phyloP scores from a whole-genome alignment of 2,888 invertebrate genomes.

The Heliconius hortense region DNA sequence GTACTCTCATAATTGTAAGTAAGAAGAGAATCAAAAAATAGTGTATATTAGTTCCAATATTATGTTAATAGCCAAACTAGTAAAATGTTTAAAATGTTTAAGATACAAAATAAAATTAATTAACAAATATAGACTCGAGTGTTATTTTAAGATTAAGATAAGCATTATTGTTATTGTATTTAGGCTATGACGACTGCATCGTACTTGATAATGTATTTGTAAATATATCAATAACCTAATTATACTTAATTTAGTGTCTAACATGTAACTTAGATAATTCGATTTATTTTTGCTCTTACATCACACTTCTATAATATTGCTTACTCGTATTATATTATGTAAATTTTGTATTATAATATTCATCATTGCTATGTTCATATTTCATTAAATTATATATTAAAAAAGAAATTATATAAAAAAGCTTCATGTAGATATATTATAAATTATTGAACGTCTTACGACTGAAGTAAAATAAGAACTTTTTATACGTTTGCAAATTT shows the following conservation, averaged over 20 bases:
- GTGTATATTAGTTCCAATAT: slow-evolving; percentile 1
- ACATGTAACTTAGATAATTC: neutral
- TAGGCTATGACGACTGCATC: slow-evolving; percentile 55
- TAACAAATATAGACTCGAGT: slow-evolving; percentile 17
- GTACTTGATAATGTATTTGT: slow-evolving; percentile 56
- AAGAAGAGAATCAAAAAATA: neutral
- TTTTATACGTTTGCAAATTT: slow-evolving; percentile 73
- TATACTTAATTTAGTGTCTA: slow-evolving; percentile 42
- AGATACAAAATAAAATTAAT: slow-evolving; percentile 1
- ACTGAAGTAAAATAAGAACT: slow-evolving; percentile 37
- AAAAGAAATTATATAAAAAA: neutral
- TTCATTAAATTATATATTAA: neutral
- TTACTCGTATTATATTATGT: neutral
- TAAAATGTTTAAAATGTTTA: slow-evolving; percentile 2
- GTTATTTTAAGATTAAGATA: slow-evolving; percentile 26
- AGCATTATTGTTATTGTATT: slow-evolving; percentile 39
- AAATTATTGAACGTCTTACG: slow-evolving; percentile 17
- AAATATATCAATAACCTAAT: slow-evolving; percentile 40
- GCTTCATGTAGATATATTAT: neutral
- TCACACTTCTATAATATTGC: slow-evolving; percentile 5
- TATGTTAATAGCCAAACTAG: neutral
- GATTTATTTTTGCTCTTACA: slow-evolving; percentile 2
- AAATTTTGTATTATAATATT: slow-evolving; percentile 2
- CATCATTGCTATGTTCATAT: neutral
- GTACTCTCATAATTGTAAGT: neutral